Base-by-base conservation (phyloP, 2,113 vertebrate genomes). In the Papio anubis region DNA sequence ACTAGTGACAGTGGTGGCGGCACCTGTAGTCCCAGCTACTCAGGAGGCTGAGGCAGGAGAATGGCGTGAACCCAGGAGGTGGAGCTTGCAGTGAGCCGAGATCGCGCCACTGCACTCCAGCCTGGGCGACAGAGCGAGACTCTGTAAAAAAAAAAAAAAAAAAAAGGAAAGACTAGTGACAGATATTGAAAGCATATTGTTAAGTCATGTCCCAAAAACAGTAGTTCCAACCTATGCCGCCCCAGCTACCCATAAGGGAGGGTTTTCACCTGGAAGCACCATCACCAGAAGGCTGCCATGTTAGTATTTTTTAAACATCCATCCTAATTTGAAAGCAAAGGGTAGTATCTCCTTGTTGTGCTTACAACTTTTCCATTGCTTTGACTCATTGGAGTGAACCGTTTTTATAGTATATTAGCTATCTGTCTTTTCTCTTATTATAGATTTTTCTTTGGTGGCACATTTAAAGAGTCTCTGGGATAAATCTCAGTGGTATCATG, bases 221-320 rank as follows among this genome's bases (percentile, higher is more conserved):
- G 23, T 20, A 0, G 38, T 1, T n/a, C 38, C 8, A 2, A 20
- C 32, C 21, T 10, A 3, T 0, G 5, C 7, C 0, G 0, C 23
- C 48, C 35, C 13, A 11, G 52, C 1, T 6, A 32, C 27, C 35
- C 5, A 7, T n/a, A 25, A 57, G 45, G 61, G 8, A 14, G 30
- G 32, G 20, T 13, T 35, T 45, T 16, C 1, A 0, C 14, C 73
- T 40, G 20, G 0, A 6, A 1, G 4, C n/a, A 4, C 55, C 52
- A 48, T 21, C 59, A 18, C 21, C 75, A 12, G 30, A 59, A 79
- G 0, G 0, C 43, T 21, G 64, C 27, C n/a, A 0, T n/a, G n/a
- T 21, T 43, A 3, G 17, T 50, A 20, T 30, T 17, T 64, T 83
- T 32, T 68, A 8, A 16, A 45, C 76, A 66, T 40, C 59, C 43